Percentiles rank a stretch among this genome's conserved stretches.
phyloP scores from a whole-genome alignment of 1,140 invertebrate genomes.

The Centruroides sculpturatus region DNA sequence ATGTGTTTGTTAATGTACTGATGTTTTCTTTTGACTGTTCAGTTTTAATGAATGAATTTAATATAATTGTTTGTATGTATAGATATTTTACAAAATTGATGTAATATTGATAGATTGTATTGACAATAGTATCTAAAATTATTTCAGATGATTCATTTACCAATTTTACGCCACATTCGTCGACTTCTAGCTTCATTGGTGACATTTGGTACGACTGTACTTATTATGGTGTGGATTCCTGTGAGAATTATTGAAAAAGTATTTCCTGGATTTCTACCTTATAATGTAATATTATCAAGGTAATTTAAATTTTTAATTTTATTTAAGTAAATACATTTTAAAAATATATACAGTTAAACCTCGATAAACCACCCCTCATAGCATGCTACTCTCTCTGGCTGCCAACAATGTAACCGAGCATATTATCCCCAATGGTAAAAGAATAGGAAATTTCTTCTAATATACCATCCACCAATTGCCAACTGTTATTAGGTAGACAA shows the following conservation, averaged over 20 bases:
- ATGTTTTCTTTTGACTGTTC: background rate
- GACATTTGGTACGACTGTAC: conserved; percentile 88
- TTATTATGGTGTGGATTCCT: conserved; percentile 92
- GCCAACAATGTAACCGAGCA: no score
- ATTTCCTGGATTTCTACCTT: conserved; percentile 81
- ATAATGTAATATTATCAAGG: conserved; percentile 57
- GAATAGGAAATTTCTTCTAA: no score
- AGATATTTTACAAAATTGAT: conserved; percentile 6
- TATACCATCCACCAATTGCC: no score
- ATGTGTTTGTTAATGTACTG: no score
- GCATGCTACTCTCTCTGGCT: no score
- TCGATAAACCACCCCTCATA: no score
- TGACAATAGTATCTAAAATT: background rate
- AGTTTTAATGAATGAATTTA: background rate
- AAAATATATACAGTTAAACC: no score
- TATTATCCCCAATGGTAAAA: no score
- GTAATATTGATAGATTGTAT: background rate
- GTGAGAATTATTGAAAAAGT: conserved; percentile 68
- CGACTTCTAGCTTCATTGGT: conserved; percentile 82
- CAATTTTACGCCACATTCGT: conserved; percentile 76
- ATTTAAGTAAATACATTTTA: no score
- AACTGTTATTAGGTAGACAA: no score
- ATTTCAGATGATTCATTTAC: conserved; percentile 89
- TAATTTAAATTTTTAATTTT: conserved; percentile 17
- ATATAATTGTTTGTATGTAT: background rate